phyloP scores from a whole-genome alignment of 2,888 invertebrate species.

The Yponomeuta plumbellus region DNA sequence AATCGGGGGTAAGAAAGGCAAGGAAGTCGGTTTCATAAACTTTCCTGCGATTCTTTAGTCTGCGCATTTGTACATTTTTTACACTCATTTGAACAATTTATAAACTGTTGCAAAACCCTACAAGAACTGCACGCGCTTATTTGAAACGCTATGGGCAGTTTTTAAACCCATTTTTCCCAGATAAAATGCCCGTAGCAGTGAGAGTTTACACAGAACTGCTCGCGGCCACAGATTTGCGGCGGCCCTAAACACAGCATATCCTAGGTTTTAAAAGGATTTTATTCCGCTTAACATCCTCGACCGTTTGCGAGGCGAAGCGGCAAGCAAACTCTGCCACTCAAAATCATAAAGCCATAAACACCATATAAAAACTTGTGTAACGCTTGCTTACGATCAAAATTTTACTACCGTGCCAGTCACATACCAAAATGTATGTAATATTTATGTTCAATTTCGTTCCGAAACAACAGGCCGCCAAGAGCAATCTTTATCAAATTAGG shows the following conservation, averaged over 20 bases:
- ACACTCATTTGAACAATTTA: too few species aligned
- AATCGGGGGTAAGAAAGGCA: too few species aligned
- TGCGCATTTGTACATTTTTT: too few species aligned
- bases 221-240: background rate
- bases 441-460: background rate
- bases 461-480: background rate
- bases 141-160: background rate
- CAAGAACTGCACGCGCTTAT: too few species aligned
- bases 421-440: background rate
- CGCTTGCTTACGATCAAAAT: conserved; percentile 11
- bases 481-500: conserved; percentile 40
- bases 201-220: conserved; percentile 20
- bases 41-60: too few species aligned
- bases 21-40: too few species aligned
- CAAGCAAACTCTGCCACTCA: conserved; percentile 17
- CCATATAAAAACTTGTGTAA: conserved; percentile 14
- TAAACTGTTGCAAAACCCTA: too few species aligned
- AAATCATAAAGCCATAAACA: conserved; percentile 7
- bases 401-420: background rate
- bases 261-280: conserved; percentile 45
- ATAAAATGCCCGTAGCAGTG: conserved; percentile 20
- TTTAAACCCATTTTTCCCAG: background rate
- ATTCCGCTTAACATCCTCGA: conserved; percentile 57
- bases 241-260: conserved; percentile 31
- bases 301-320: conserved; percentile 37